Percentiles rank a stretch among this genome's conserved stretches.
These are phyloP conservation scores for Harmothoe impar DNA, from an alignment of 2,888 invertebrate species.

Conservation along the genomic window DNA sequence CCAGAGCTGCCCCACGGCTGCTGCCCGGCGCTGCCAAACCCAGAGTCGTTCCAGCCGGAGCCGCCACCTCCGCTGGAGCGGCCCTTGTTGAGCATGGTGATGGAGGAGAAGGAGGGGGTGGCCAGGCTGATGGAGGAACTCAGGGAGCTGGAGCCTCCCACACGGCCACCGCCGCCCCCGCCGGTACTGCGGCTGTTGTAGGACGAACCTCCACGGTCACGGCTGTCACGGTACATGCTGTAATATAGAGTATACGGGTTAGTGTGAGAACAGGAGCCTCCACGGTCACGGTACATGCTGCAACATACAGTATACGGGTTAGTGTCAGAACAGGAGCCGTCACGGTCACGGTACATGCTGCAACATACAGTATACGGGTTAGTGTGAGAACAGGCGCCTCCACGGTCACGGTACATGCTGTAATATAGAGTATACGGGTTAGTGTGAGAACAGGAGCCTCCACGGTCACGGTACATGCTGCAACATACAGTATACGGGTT, in stretches of 20 bases:
- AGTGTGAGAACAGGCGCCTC: neutral
- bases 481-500: too few species aligned
- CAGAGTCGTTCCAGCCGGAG: conserved; percentile 33
- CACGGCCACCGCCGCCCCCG: neutral
- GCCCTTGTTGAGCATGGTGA: conserved; percentile 55
- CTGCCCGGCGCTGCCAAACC: conserved; percentile 40
- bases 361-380: too few species aligned
- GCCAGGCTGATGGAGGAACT: neutral
- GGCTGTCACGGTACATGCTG: conserved; percentile 58
- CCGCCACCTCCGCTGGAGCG: neutral
- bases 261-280: too few species aligned
- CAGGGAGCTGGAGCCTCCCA: neutral
- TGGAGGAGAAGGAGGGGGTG: conserved; percentile 54
- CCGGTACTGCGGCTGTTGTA: neutral
- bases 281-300: too few species aligned
- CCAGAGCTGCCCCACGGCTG: conserved; percentile 45
- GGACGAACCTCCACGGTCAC: conserved; percentile 1
- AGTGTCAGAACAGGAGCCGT: too few species aligned
- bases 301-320: too few species aligned
- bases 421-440: too few species aligned
- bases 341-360: too few species aligned
- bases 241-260: too few species aligned
- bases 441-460: too few species aligned
- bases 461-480: too few species aligned
- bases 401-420: too few species aligned